A percentile compares a stretch with the other conserved stretches of the same genome.
phyloP scores from a whole-genome alignment of 2,113 vertebrate genomes.

The Pogonocichla stellata region DNA sequence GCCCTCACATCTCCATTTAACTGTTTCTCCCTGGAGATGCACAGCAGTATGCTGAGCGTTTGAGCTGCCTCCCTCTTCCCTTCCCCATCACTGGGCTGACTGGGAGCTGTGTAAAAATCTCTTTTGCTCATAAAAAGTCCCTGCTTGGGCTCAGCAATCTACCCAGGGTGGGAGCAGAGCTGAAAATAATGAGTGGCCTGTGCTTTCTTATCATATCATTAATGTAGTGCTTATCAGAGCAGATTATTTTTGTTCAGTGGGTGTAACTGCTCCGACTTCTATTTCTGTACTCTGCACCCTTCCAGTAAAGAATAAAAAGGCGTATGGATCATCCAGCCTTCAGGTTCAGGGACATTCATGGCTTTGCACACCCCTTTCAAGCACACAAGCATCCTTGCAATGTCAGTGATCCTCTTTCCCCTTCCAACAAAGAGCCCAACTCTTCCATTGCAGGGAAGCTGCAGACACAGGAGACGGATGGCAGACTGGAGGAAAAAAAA shows the following conservation, averaged over 20 bases:
- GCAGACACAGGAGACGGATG: not conserved
- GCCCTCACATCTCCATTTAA: constrained; percentile 57
- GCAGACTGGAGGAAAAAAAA: not conserved
- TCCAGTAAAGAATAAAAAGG: not conserved
- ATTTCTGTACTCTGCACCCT: not conserved
- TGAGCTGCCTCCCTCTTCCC: not conserved
- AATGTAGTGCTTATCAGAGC: not conserved
- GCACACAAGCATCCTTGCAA: rapidly evolving
- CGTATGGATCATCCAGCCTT: not conserved
- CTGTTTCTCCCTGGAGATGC: constrained; percentile 22
- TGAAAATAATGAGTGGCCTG: not conserved
- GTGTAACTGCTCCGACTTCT: not conserved
- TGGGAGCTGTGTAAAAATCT: not conserved
- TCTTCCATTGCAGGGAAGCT: not conserved
- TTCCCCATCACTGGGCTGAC: not conserved
- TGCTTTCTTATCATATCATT: not conserved
- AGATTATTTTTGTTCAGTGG: not conserved
- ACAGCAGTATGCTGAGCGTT: not conserved
- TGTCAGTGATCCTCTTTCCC: not conserved
- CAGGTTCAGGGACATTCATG: no score
- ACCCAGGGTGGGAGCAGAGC: not conserved
- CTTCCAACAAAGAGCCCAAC: not conserved
- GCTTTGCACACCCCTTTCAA: not conserved
- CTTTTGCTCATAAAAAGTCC: not conserved
- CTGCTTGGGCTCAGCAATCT: not conserved